phyloP scores from a whole-genome alignment of 2,888 invertebrate species.

The Cynaeus angustus region DNA sequence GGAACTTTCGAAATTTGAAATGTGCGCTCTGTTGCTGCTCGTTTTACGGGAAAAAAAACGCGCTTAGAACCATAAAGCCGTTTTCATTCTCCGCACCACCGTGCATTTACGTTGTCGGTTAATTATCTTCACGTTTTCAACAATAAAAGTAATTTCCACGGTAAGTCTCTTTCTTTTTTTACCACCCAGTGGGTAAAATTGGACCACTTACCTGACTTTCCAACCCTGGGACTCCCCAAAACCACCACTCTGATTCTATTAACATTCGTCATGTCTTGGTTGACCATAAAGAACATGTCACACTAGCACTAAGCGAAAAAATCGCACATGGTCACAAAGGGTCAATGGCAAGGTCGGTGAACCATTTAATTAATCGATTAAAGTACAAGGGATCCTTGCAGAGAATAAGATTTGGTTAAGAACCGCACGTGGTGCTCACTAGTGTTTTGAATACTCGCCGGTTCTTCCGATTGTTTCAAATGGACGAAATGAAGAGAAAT shows the following conservation, averaged over 20 bases:
- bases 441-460: slow-evolving; percentile 6
- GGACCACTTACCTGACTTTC: slow-evolving; percentile 81
- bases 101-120: too few relatives aligned
- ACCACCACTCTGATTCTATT: slow-evolving; percentile 87
- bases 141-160: too few relatives aligned
- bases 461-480: slow-evolving; percentile 12
- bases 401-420: not conserved
- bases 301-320: slow-evolving; percentile 18
- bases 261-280: slow-evolving; percentile 79
- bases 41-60: too few relatives aligned
- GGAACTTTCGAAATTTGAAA: too few relatives aligned
- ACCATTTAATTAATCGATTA: slow-evolving; percentile 51
- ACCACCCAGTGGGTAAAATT: not conserved
- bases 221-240: slow-evolving; percentile 84
- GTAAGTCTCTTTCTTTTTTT: too few relatives aligned
- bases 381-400: slow-evolving; percentile 31
- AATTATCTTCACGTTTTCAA: too few relatives aligned
- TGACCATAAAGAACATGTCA: slow-evolving; percentile 18
- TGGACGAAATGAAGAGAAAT: slow-evolving; percentile 6
- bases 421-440: slow-evolving; percentile 13
- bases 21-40: too few relatives aligned
- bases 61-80: too few relatives aligned
- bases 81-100: too few relatives aligned
- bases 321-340: slow-evolving; percentile 28
- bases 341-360: slow-evolving; percentile 53